phyloP scores from a whole-genome alignment of 2,113 vertebrate genomes.

The Conger conger region DNA sequence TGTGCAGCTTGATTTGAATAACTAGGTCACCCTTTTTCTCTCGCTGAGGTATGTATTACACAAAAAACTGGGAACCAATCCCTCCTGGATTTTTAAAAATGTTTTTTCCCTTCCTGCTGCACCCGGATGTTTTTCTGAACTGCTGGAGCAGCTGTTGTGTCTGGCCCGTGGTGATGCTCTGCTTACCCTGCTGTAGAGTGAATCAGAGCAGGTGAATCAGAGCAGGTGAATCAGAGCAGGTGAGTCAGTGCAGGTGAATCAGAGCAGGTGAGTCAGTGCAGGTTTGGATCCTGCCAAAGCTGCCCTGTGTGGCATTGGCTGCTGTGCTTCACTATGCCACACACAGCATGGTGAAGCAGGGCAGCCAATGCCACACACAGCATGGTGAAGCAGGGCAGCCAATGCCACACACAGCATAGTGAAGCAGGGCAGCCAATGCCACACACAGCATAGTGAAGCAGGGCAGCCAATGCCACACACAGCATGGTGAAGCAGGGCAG shows the following conservation, averaged over 20 bases:
- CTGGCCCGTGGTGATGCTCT: not conserved
- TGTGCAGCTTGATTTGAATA: constrained; percentile 5
- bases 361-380: not conserved
- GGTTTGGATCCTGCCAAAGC: no score
- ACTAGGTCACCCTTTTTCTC: constrained; percentile 27
- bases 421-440: not conserved
- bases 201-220: not conserved
- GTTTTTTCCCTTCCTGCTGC: not conserved
- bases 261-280: not conserved
- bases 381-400: no score
- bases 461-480: no score
- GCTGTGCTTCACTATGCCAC: no score
- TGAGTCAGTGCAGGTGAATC: not conserved
- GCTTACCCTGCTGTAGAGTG: not conserved
- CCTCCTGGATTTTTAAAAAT: not conserved
- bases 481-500: not conserved
- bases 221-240: not conserved
- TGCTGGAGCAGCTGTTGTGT: constrained; percentile 3
- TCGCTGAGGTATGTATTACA: constrained; percentile 14
- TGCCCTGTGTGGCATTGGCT: not conserved
- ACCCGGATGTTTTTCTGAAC: constrained; percentile 27
- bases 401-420: no score
- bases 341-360: no score
- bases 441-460: no score
- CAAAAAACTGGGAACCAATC: not conserved